phyloP scores from a whole-genome alignment of 2,113 vertebrate genomes.

The Albula goreensis region DNA sequence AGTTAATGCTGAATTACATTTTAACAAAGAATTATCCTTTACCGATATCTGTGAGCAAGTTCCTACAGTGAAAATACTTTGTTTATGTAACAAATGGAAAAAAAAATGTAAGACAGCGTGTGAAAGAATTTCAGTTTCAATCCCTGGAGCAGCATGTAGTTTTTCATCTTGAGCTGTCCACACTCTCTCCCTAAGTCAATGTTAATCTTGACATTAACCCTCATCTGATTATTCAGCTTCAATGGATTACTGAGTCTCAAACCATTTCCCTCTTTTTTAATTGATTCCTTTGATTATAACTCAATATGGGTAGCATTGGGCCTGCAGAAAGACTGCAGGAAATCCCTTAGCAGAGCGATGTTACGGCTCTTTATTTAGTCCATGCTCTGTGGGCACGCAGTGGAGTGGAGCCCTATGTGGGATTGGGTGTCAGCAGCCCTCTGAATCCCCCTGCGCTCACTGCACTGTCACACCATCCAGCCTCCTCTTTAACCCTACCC shows the following conservation, averaged over 20 bases:
- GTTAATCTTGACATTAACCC: background rate
- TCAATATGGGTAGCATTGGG: background rate
- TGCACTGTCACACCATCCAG: background rate
- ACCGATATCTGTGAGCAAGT: background rate
- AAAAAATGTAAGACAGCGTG: background rate
- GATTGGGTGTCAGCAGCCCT: slow-evolving; percentile 7
- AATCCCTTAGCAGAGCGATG: slow-evolving; percentile 13
- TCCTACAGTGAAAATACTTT: background rate
- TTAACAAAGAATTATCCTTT: background rate
- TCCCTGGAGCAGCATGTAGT: no score
- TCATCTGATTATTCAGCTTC: slow-evolving; percentile 24
- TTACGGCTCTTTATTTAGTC: background rate
- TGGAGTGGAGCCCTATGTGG: background rate
- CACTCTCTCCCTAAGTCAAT: background rate
- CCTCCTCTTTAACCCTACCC: background rate
- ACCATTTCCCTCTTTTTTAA: background rate
- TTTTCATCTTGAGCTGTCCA: background rate
- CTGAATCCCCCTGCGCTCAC: background rate
- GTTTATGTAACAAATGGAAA: background rate
- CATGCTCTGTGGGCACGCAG: slow-evolving; percentile 7
- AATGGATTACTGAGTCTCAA: slow-evolving; percentile 15
- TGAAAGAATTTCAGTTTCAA: background rate
- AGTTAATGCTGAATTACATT: background rate
- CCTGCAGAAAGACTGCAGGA: background rate
- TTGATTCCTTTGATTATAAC: slow-evolving; percentile 20